These are phyloP conservation scores for Neoitamus cyanurus DNA, from an alignment of 2,888 invertebrate genomes.

Conservation along the genomic window DNA sequence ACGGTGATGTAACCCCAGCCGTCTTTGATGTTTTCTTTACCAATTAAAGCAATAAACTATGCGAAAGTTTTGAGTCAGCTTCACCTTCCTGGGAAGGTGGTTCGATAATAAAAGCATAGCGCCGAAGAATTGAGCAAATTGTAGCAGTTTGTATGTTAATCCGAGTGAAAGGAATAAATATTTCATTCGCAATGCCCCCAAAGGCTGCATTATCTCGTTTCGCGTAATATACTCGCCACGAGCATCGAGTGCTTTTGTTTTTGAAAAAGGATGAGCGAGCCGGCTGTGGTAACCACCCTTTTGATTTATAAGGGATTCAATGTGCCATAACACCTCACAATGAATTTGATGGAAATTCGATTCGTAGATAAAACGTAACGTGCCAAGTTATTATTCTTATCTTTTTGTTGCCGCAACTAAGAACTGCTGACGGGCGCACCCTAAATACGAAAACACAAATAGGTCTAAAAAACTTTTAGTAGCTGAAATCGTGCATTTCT, in stretches of 20 bases:
- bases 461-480: no score
- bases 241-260: neutral
- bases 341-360: neutral
- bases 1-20: neutral
- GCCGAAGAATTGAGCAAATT: neutral
- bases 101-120: constrained; percentile 5
- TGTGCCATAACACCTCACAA: neutral
- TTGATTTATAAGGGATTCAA: neutral
- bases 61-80: constrained; percentile 26
- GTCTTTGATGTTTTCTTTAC: constrained; percentile 23
- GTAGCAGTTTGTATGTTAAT: constrained; percentile 33
- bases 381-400: no score
- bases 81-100: neutral
- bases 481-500: no score
- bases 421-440: no score
- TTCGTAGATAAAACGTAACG: no score
- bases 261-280: neutral
- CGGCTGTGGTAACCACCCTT: neutral
- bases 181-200: neutral
- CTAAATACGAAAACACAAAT: no score
- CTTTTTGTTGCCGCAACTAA: no score
- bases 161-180: constrained; percentile 7
- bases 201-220: neutral
- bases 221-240: neutral
- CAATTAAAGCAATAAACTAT: constrained; percentile 32